These are phyloP conservation scores for Tiliacea citrago DNA, from an alignment of 2,888 invertebrate species.

Conservation along the genomic window DNA sequence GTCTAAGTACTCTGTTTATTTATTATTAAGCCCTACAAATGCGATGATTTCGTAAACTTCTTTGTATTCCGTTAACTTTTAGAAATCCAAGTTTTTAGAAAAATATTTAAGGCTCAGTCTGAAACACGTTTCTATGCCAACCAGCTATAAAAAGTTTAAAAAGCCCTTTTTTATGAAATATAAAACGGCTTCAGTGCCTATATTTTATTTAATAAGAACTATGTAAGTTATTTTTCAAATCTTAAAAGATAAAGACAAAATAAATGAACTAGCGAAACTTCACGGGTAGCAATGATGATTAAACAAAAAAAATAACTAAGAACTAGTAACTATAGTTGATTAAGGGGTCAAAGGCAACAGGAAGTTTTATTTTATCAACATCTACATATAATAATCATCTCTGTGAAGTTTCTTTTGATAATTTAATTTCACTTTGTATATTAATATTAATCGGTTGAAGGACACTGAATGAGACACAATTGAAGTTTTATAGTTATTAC, in stretches of 20 bases:
- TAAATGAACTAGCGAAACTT: too few species aligned
- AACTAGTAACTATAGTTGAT: too few species aligned
- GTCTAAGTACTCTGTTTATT: neutral
- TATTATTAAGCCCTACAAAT: conserved; percentile 9
- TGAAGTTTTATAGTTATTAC: too few species aligned
- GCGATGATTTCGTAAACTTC: neutral
- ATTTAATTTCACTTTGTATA: too few species aligned
- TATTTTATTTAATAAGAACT: neutral
- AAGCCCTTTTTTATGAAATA: neutral
- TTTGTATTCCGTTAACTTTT: neutral
- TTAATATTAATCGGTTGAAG: too few species aligned
- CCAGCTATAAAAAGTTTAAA: neutral
- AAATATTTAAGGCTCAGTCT: neutral
- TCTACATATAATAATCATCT: too few species aligned
- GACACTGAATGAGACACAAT: too few species aligned
- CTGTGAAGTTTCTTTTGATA: neutral
- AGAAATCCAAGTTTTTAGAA: neutral
- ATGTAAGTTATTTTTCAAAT: neutral
- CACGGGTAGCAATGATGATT: too few species aligned
- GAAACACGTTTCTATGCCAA: neutral
- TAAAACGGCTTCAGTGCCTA: too few species aligned
- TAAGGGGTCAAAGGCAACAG: too few species aligned
- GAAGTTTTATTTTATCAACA: too few species aligned
- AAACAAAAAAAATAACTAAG: too few species aligned
- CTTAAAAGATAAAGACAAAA: neutral